A percentile compares a stretch with the other conserved stretches of the same genome.
These are phyloP conservation scores for Anoplolepis gracilipes DNA, from an alignment of 1,140 invertebrate genomes.

Conservation along the genomic window DNA sequence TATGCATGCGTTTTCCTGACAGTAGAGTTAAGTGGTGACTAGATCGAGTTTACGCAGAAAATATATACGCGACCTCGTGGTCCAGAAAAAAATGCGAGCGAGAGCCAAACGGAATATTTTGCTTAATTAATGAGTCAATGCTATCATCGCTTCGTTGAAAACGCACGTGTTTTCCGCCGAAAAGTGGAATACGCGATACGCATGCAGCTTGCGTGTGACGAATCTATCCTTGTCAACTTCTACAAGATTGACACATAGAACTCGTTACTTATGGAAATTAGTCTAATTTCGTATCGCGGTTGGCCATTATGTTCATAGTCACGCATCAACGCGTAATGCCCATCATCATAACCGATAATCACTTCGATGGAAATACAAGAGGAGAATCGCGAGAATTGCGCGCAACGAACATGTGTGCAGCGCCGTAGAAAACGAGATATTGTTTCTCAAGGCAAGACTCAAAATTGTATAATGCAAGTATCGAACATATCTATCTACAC, in stretches of 20 bases:
- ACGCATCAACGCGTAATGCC: slow-evolving; percentile 61
- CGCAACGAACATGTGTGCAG: slow-evolving; percentile 19
- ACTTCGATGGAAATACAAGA: slow-evolving; percentile 64
- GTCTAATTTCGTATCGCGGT: slow-evolving; percentile 58
- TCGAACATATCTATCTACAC: not conserved
- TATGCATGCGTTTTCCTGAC: slow-evolving; percentile 22
- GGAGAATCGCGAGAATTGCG: slow-evolving; percentile 62
- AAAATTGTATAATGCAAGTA: slow-evolving; percentile 14
- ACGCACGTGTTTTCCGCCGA: slow-evolving; percentile 64
- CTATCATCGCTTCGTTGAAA: slow-evolving; percentile 70
- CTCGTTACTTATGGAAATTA: slow-evolving; percentile 69
- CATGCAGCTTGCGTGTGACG: slow-evolving; percentile 43
- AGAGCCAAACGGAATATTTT: not conserved
- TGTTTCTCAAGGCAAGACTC: slow-evolving; percentile 37
- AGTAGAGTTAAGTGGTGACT: slow-evolving; percentile 75
- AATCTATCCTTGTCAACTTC: slow-evolving; percentile 53
- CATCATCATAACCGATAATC: slow-evolving; percentile 59
- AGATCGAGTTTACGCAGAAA: slow-evolving; percentile 71
- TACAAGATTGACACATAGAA: slow-evolving; percentile 45
- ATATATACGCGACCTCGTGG: slow-evolving; percentile 37
- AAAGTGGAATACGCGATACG: slow-evolving; percentile 33
- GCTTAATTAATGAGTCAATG: slow-evolving; percentile 75
- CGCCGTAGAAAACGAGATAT: slow-evolving; percentile 44
- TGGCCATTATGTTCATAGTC: slow-evolving; percentile 50
- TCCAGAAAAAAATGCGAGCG: slow-evolving; percentile 35